Evolutionary conservation across 2,797 vertebrate species (phyloP).

Genomic region (Xenops minutus): DNA sequence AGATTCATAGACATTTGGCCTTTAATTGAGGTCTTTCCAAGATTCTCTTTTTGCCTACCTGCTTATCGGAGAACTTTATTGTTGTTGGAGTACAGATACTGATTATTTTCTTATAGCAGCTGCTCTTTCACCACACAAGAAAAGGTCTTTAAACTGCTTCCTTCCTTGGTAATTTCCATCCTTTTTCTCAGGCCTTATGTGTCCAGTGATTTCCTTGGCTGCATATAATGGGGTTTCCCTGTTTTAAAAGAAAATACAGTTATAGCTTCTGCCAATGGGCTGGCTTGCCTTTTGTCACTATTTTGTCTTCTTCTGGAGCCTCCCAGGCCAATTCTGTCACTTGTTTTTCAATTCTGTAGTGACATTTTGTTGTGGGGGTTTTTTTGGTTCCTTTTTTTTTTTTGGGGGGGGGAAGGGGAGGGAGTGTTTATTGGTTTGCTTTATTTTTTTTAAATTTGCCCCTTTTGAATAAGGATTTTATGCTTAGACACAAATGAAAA

Average conservation of each 20-base stretch:
- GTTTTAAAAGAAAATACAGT: slow-evolving; percentile 14
- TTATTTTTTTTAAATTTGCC: background rate
- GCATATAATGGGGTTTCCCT: background rate
- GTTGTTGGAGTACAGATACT: background rate
- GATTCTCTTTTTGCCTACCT: slow-evolving; percentile 23
- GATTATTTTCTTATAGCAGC: slow-evolving; percentile 45
- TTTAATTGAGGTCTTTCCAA: slow-evolving; percentile 16
- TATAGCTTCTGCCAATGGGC: slow-evolving; percentile 22
- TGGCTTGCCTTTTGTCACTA: slow-evolving; percentile 27
- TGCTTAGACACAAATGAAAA: background rate
- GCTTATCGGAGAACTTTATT: background rate
- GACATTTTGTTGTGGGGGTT: background rate
- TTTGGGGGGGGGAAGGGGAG: too few species aligned
- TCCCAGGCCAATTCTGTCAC: background rate
- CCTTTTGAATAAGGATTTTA: background rate
- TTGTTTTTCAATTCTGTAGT: background rate
- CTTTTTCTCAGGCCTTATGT: slow-evolving; percentile 22
- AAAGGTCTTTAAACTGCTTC: slow-evolving; percentile 37
- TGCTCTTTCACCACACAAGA: slow-evolving; percentile 26
- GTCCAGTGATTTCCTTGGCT: slow-evolving; percentile 48
- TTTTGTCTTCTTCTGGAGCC: slow-evolving; percentile 29
- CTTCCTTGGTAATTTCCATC: slow-evolving; percentile 31
- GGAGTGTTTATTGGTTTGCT: background rate
- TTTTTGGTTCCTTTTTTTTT: too few species aligned
- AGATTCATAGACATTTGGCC: background rate